A percentile compares a stretch with the other conserved stretches of the same genome.
phyloP scores from a whole-genome alignment of 2,888 invertebrate species.

The Mycalesis mineus region DNA sequence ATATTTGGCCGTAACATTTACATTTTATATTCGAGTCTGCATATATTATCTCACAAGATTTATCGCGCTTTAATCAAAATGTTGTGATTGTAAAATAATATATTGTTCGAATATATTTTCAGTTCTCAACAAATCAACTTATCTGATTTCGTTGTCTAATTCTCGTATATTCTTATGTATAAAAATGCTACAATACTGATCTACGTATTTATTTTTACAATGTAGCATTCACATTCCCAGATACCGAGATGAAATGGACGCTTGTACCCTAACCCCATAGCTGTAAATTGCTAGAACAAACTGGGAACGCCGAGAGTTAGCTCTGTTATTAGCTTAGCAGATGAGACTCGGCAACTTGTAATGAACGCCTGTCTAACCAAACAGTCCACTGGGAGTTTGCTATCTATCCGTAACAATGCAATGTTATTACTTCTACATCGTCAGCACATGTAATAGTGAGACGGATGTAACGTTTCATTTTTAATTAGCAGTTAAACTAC shows the following conservation, averaged over 20 bases:
- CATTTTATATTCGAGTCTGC: not conserved
- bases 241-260: not conserved
- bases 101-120: no score
- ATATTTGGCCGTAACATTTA: conserved; percentile 1
- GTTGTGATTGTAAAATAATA: not conserved
- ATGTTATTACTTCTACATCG: not conserved
- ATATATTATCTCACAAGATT: not conserved
- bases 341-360: conserved; percentile 46
- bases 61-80: not conserved
- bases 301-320: conserved; percentile 34
- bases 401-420: conserved; percentile 11
- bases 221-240: not conserved
- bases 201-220: not conserved
- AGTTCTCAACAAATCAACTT: no score
- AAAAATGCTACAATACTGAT: no score
- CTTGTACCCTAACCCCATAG: conserved; percentile 4
- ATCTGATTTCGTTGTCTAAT: no score
- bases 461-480: no score
- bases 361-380: conserved; percentile 44
- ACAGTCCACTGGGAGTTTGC: conserved; percentile 38
- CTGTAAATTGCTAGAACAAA: conserved; percentile 23
- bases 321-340: conserved; percentile 61
- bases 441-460: no score
- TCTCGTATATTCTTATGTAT: no score
- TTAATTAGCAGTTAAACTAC: no score